A percentile compares a stretch with the other conserved stretches of the same genome.
These are phyloP conservation scores for Nothoprocta pentlandii DNA, from an alignment of 2,113 vertebrate genomes.

Conservation along the genomic window DNA sequence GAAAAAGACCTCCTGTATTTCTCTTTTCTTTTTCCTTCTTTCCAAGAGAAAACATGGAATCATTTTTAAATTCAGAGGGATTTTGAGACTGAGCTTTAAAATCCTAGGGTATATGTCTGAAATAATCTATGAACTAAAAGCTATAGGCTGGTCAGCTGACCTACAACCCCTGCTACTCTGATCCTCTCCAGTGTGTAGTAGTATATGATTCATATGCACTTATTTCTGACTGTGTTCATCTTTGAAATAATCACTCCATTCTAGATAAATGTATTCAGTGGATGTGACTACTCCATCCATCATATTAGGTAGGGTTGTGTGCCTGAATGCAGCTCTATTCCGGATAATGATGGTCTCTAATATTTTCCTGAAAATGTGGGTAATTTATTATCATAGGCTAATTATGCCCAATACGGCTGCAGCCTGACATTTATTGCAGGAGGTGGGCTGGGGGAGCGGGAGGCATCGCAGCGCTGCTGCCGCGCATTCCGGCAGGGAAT, in stretches of 20 bases:
- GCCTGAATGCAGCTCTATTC: slow-evolving; percentile 74
- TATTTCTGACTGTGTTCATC: slow-evolving; percentile 75
- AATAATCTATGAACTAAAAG: slow-evolving; percentile 75
- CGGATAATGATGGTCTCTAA: slow-evolving; percentile 93
- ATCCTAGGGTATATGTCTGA: slow-evolving; percentile 59
- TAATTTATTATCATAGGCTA: slow-evolving; percentile 97
- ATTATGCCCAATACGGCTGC: slow-evolving; percentile 92
- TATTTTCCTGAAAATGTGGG: slow-evolving; percentile 88
- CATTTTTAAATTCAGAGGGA: slow-evolving; percentile 69
- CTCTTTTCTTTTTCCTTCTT: neutral
- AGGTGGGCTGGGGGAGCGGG: slow-evolving; percentile 57
- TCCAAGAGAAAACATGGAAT: slow-evolving; percentile 54
- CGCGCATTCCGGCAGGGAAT: slow-evolving; percentile 29
- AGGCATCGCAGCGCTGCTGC: slow-evolving; percentile 32
- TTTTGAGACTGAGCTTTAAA: slow-evolving; percentile 72
- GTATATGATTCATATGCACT: slow-evolving; percentile 65
- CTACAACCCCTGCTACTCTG: slow-evolving; percentile 50
- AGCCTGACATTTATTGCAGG: slow-evolving; percentile 65
- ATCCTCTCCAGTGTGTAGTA: slow-evolving; percentile 57
- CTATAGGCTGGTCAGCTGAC: slow-evolving; percentile 64
- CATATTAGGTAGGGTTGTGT: slow-evolving; percentile 72
- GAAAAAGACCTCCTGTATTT: neutral
- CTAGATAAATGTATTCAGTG: slow-evolving; percentile 75
- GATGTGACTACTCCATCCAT: slow-evolving; percentile 75
- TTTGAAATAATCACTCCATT: slow-evolving; percentile 74